phyloP scores from a whole-genome alignment of 2,113 vertebrate genomes.

The Pteruthius melanotis region DNA sequence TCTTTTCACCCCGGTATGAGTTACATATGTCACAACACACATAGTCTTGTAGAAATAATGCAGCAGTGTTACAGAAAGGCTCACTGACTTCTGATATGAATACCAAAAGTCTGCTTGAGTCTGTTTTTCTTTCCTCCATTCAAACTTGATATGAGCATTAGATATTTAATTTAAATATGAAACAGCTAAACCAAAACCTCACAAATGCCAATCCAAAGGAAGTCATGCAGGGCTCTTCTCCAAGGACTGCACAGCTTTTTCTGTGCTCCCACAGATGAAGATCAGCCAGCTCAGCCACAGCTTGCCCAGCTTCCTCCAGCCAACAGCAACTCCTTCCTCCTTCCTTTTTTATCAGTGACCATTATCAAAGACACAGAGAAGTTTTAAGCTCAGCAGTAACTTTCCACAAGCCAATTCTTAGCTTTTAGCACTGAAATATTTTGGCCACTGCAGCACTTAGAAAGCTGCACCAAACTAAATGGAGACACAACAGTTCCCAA shows the following conservation, averaged over 20 bases:
- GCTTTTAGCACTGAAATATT: background rate
- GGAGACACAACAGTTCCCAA: background rate
- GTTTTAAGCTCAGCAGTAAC: background rate
- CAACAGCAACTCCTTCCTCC: background rate
- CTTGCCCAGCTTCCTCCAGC: background rate
- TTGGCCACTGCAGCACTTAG: background rate
- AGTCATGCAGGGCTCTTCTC: background rate
- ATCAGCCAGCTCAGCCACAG: background rate
- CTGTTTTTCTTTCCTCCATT: background rate
- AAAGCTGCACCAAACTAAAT: background rate
- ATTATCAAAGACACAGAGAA: background rate
- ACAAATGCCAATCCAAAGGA: background rate
- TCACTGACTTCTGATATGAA: background rate
- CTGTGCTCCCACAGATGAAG: background rate
- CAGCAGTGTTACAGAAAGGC: background rate
- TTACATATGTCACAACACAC: background rate
- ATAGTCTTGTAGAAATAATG: background rate
- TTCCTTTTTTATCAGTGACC: background rate
- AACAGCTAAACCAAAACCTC: background rate
- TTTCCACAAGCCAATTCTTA: background rate
- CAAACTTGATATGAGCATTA: background rate
- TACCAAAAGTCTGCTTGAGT: background rate
- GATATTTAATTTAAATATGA: background rate
- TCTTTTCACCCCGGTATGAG: background rate
- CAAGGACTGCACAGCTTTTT: background rate